Base-by-base conservation (phyloP, 53 echinoderm and acorn worm species). In the Stichopus horrens region DNA sequence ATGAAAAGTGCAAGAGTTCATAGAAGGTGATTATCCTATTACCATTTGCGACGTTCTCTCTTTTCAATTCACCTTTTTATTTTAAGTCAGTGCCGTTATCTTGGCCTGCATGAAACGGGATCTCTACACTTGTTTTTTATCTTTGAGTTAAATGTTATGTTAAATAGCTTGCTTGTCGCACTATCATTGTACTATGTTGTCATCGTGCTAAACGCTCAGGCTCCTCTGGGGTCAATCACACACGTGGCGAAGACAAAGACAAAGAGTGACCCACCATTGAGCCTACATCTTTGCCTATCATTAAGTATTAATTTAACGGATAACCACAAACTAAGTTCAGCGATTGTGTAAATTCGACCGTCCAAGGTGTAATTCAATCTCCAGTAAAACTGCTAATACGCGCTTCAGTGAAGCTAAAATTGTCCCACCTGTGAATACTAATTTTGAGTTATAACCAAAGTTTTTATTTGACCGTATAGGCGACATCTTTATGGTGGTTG, bases 351-450 rank as follows among this genome's bases (percentile, higher is more conserved):
- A 81, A 23, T 58, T 55, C 81, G 81, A 57, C 58, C 57, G 56
- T 56, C 57, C 58, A 57, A 5, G 21, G 81, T 57, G 81, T 81
- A 81, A 81, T 58, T 81, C 22, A 81, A 81, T 58, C 81, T 21
- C 81, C 5, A 56, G 81, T 81, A 56, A 58, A 81, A 81, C 81
- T 81, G 81, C 58, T 81, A 81, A 58, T 81, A 81, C 23, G 81
- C 58, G 57, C 21, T 81, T 55, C 81, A 21, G 81, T 57, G 57
- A 53, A 53, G 56, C 19, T 58, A 16, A 81, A 57, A 56, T 81
- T 81, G 81, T 81, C 81, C 16, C 81, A 81, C 81, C 81, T 81
- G 81, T 81, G 81, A 81, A 81, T 81, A 81, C 81, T 81, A 81
- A 81, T 81, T 81, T 57, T 56, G 21, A 52, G n/a, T 71, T 71